A percentile compares a stretch with the other conserved stretches of the same genome.
Evolutionary conservation across 37 sponge, comb jelly and placozoan genomes (phyloP).

Genomic region (Dysidea cf. avara): DNA sequence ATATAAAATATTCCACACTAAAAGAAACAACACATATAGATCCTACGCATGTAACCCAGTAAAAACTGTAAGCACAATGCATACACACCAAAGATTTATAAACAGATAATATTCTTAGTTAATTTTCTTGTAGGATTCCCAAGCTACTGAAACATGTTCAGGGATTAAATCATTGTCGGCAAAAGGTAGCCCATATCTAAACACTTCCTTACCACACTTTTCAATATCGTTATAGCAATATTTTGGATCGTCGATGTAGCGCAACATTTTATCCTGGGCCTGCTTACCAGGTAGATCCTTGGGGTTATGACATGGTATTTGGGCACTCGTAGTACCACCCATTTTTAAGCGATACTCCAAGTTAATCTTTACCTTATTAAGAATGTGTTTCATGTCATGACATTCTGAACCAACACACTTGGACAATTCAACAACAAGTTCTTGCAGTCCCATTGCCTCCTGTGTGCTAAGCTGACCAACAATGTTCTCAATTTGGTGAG

Average conservation of each 20-base stretch:
- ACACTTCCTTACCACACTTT: not conserved
- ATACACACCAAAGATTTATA: too few relatives aligned
- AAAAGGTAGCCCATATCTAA: conserved; percentile 46
- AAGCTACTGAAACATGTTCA: conserved; percentile 5
- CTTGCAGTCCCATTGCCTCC: too few relatives aligned
- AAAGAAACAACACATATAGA: too few relatives aligned
- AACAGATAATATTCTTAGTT: too few relatives aligned
- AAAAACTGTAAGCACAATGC: too few relatives aligned
- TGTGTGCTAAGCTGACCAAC: conserved; percentile 6
- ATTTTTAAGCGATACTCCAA: not conserved
- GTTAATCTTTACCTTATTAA: not conserved
- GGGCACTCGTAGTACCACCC: not conserved
- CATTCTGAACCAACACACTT: conserved; percentile 47
- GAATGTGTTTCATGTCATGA: conserved; percentile 7
- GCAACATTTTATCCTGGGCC: not conserved
- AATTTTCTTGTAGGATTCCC: conserved; percentile 28
- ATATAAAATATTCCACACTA: too few relatives aligned
- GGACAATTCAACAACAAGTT: conserved; percentile 10
- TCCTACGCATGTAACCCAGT: too few relatives aligned
- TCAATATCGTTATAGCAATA: not conserved
- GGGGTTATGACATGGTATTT: conserved; percentile 50
- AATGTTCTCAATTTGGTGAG: conserved; percentile 37
- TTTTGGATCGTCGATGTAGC: not conserved
- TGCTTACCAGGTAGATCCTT: conserved; percentile 42
- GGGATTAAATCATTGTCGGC: conserved; percentile 57